phyloP scores from a whole-genome alignment of 2,888 invertebrate genomes.

The Epinotia bilunana region DNA sequence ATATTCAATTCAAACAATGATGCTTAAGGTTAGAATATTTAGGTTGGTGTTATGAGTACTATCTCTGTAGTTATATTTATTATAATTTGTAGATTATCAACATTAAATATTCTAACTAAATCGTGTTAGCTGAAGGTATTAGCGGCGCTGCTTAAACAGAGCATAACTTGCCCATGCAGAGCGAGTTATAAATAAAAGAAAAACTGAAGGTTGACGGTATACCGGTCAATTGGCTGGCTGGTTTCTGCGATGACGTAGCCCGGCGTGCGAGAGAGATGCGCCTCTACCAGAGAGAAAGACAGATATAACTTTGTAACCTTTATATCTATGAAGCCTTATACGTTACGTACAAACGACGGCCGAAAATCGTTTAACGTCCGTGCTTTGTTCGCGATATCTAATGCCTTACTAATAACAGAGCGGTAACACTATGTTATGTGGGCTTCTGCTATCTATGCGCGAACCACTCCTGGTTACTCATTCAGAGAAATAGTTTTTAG shows the following conservation, averaged over 20 bases:
- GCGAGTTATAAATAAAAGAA: slow-evolving; percentile 84
- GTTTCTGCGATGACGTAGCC: slow-evolving; percentile 82
- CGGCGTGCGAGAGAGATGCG: slow-evolving; percentile 62
- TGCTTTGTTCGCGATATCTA: slow-evolving; percentile 70
- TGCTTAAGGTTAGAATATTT: neutral
- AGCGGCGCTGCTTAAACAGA: slow-evolving; percentile 59
- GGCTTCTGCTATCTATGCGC: slow-evolving; percentile 38
- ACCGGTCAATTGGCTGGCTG: slow-evolving; percentile 84
- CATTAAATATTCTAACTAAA: slow-evolving; percentile 14
- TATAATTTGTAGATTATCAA: neutral
- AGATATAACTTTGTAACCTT: slow-evolving; percentile 67
- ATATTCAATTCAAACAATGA: neutral
- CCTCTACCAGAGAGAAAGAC: slow-evolving; percentile 58
- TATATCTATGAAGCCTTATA: slow-evolving; percentile 80
- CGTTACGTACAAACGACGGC: slow-evolving; percentile 75
- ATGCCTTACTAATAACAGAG: slow-evolving; percentile 36
- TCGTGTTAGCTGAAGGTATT: slow-evolving; percentile 31
- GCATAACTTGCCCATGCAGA: slow-evolving; percentile 80
- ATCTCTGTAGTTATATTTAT: neutral
- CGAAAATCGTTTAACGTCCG: slow-evolving; percentile 79
- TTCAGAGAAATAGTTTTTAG: neutral
- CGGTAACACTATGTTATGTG: slow-evolving; percentile 23
- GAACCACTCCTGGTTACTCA: neutral
- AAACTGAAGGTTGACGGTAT: slow-evolving; percentile 84
- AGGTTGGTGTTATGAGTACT: neutral